phyloP scores from a whole-genome alignment of 1,140 invertebrate genomes.

The Aleiodes sp. region DNA sequence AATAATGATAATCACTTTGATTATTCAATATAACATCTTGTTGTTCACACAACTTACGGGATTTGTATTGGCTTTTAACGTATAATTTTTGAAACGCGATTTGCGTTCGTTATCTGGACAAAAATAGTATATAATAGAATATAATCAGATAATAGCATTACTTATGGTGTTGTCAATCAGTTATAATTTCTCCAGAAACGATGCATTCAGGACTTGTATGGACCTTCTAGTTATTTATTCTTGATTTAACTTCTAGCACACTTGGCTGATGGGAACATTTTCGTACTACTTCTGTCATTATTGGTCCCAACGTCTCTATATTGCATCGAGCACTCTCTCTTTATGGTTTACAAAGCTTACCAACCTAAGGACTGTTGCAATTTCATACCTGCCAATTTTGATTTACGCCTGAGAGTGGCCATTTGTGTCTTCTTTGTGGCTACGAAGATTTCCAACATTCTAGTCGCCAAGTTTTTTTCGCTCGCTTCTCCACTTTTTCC shows the following conservation, averaged over 20 bases:
- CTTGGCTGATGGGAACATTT: conserved; percentile 16
- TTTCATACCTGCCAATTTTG: conserved; percentile 48
- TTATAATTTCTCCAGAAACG: neutral
- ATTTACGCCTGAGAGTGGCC: conserved; percentile 47
- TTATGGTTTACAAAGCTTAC: neutral
- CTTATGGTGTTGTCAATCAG: too few relatives aligned
- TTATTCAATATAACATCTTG: too few relatives aligned
- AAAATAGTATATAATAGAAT: too few relatives aligned
- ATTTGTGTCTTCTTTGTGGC: too few relatives aligned
- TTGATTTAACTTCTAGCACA: conserved; percentile 2
- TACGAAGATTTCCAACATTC: neutral
- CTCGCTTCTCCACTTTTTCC: neutral
- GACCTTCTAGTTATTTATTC: conserved; percentile 24
- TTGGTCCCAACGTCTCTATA: conserved; percentile 42
- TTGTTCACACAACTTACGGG: too few relatives aligned
- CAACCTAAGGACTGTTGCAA: conserved; percentile 38
- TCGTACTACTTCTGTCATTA: conserved; percentile 12
- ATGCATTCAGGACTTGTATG: neutral
- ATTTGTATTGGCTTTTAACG: too few relatives aligned
- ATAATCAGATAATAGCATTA: too few relatives aligned
- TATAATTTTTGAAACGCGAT: too few relatives aligned
- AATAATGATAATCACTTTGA: too few relatives aligned
- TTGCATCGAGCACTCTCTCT: conserved; percentile 22
- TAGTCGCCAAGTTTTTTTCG: neutral
- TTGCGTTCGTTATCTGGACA: too few relatives aligned